Percentiles rank a stretch among this genome's conserved stretches.
phyloP scores from a whole-genome alignment of 2,797 vertebrate genomes.

The Enteromius paludinosus region DNA sequence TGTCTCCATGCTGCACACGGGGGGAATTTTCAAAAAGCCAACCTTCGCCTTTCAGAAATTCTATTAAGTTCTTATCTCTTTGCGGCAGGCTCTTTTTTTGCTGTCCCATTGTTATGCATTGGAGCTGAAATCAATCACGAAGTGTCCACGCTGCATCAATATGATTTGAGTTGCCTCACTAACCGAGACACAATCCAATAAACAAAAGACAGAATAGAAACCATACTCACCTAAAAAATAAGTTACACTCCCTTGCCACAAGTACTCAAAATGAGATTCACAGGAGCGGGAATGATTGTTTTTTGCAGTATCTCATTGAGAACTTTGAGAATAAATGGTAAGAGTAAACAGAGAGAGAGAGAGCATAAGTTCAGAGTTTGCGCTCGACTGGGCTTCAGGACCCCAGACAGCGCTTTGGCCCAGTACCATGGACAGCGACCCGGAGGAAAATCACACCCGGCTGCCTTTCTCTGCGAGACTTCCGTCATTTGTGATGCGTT shows the following conservation, averaged over 20 bases:
- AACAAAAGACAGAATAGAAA: slow-evolving; percentile 70
- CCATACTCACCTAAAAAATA: slow-evolving; percentile 41
- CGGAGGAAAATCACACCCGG: neutral
- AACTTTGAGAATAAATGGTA: slow-evolving; percentile 8
- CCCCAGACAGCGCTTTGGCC: slow-evolving; percentile 69
- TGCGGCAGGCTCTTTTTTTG: slow-evolving; percentile 89
- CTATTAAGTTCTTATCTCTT: slow-evolving; percentile 96
- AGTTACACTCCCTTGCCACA: slow-evolving; percentile 37
- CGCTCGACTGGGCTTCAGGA: slow-evolving; percentile 63
- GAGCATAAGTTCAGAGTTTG: neutral
- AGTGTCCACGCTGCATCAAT: slow-evolving; percentile 80
- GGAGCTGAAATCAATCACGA: slow-evolving; percentile 88
- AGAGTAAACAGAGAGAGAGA: slow-evolving; percentile 21
- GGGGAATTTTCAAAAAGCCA: slow-evolving; percentile 91
- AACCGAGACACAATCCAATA: slow-evolving; percentile 71
- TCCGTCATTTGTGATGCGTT: neutral
- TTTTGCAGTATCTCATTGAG: slow-evolving; percentile 14
- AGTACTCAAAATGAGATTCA: slow-evolving; percentile 21
- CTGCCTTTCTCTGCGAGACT: neutral
- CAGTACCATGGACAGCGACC: slow-evolving; percentile 77
- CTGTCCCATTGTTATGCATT: slow-evolving; percentile 88
- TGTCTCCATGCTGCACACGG: slow-evolving; percentile 83
- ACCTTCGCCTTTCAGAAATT: slow-evolving; percentile 94
- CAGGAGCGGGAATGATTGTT: neutral
- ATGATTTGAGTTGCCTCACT: slow-evolving; percentile 77